Evolutionary conservation across 2,113 vertebrate species (phyloP).

Genomic region (Upupa epops): DNA sequence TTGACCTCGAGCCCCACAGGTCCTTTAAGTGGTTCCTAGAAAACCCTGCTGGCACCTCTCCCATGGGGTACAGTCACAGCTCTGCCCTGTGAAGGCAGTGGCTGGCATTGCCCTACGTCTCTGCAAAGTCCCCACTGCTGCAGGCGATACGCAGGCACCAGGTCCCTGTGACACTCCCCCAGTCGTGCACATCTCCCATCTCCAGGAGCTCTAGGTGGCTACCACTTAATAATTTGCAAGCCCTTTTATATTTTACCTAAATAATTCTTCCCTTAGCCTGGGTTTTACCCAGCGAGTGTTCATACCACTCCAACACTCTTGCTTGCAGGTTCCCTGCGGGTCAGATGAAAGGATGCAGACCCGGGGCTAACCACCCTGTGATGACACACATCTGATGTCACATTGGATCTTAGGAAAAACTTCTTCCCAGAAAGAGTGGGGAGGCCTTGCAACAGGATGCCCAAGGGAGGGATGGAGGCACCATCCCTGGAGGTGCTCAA

Average conservation of each 20-base stretch:
- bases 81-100: not conserved
- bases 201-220: not conserved
- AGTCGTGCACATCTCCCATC: fast-evolving
- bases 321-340: not conserved
- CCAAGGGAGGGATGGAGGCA: no score
- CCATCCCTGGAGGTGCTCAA: no score
- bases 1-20: not conserved
- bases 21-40: slow-evolving; percentile 46
- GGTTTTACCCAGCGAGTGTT: not conserved
- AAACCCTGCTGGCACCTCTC: not conserved
- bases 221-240: no score
- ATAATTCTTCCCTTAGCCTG: not conserved
- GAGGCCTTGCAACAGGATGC: no score
- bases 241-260: no score
- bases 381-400: no score
- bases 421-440: no score
- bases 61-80: not conserved
- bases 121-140: not conserved
- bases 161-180: not conserved
- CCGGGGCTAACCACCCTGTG: not conserved
- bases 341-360: not conserved
- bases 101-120: fast-evolving
- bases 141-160: not conserved
- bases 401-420: no score
- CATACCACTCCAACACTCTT: not conserved